Conservation (phyloP, 2,797 vertebrate genomes). For the Anabacerthia variegaticeps region DNA sequence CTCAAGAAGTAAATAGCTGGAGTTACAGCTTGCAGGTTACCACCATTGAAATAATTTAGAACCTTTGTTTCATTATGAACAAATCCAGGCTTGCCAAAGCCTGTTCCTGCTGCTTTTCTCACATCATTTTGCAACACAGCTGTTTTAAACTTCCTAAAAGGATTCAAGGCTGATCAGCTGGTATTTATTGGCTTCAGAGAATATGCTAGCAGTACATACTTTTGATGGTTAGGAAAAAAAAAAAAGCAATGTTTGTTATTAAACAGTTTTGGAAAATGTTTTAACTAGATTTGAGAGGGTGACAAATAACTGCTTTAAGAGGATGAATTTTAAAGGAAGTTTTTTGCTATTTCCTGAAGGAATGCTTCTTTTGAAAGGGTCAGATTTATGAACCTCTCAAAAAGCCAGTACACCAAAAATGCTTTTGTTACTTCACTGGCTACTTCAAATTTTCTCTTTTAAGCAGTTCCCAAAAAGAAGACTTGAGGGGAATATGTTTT, state of each 20-base stretch:
- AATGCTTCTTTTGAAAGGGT: constrained; percentile 52
- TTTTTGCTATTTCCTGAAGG: background rate
- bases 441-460: constrained; percentile 40
- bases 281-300: background rate
- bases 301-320: constrained; percentile 40
- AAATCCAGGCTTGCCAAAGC: constrained; percentile 21
- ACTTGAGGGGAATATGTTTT: constrained; percentile 1
- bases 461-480: constrained; percentile 29
- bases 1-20: background rate
- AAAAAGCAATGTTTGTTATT: constrained; percentile 39
- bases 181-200: constrained; percentile 42
- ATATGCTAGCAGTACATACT: background rate
- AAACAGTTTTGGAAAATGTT: constrained; percentile 44
- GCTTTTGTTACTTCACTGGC: constrained; percentile 26
- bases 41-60: constrained; percentile 20
- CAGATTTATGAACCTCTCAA: constrained; percentile 9
- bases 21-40: constrained; percentile 8
- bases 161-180: constrained; percentile 39
- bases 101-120: constrained; percentile 6
- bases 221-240: constrained; percentile 29
- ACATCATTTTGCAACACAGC: constrained; percentile 43
- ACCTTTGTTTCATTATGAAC: background rate
- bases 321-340: background rate
- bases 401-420: constrained; percentile 2
- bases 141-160: constrained; percentile 50